phyloP scores from a whole-genome alignment of 2,888 invertebrate genomes.

The Leptothorax acervorum region DNA sequence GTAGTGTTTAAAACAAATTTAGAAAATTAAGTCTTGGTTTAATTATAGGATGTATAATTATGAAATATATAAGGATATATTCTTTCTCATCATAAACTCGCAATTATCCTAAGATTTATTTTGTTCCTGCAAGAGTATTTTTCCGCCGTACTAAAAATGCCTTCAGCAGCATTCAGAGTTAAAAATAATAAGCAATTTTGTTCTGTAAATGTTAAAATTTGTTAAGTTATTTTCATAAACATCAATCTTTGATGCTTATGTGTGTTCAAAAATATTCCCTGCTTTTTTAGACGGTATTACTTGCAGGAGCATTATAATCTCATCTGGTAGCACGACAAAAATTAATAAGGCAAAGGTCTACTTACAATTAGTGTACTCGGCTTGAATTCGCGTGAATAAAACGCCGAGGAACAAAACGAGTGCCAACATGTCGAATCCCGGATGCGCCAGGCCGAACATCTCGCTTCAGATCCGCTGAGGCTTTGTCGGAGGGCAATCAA shows the following conservation, averaged over 20 bases:
- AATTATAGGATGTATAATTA: not conserved
- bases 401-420: conserved; percentile 53
- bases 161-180: not conserved
- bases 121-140: not conserved
- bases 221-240: not conserved
- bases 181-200: conserved; percentile 12
- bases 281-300: not conserved
- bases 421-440: conserved; percentile 15
- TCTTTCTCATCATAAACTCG: not conserved
- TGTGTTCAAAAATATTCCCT: not conserved
- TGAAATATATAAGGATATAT: not conserved
- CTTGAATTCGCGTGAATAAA: conserved; percentile 53
- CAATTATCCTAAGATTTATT: not conserved
- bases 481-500: conserved; percentile 75
- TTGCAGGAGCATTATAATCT: not conserved
- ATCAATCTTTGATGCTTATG: not conserved
- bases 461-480: conserved; percentile 62
- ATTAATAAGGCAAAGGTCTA: conserved; percentile 53
- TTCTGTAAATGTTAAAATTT: not conserved
- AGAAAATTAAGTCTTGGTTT: not conserved
- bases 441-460: conserved; percentile 43
- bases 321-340: not conserved
- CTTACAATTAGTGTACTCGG: conserved; percentile 81
- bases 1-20: not conserved
- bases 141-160: not conserved